Evolutionary conservation across 2,113 vertebrate species (phyloP).

Genomic region (Rhinolophus ferrumequinum): DNA sequence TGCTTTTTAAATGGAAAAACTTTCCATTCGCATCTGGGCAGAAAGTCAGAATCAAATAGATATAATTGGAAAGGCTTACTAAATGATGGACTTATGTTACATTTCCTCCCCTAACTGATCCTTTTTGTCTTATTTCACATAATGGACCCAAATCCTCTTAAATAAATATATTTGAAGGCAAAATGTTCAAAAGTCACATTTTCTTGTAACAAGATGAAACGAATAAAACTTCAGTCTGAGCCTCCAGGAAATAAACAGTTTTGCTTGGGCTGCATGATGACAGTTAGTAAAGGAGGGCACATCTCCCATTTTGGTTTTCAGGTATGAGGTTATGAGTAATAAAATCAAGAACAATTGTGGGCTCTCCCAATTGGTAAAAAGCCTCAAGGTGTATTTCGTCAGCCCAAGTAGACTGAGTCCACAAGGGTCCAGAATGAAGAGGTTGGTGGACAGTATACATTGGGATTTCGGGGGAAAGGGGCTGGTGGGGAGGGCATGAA

Average conservation of each 20-base stretch:
- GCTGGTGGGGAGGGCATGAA: not conserved
- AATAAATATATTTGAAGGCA: constrained; percentile 65
- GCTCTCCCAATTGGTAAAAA: not conserved
- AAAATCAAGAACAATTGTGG: not conserved
- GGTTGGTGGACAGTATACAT: rapidly evolving
- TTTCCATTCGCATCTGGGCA: constrained; percentile 83
- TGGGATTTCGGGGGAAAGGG: not conserved
- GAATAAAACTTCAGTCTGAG: not conserved
- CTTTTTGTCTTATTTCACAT: constrained; percentile 79
- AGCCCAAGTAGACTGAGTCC: not conserved
- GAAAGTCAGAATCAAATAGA: constrained; percentile 82
- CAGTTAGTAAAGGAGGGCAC: rapidly evolving
- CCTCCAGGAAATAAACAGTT: not conserved
- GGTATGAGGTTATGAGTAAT: not conserved
- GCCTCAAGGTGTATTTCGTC: not conserved
- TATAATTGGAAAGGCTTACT: constrained; percentile 78
- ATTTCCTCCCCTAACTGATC: constrained; percentile 36
- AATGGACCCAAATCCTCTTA: constrained; percentile 73
- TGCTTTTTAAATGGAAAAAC: constrained; percentile 72
- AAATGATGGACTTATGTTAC: constrained; percentile 80
- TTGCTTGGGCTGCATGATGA: not conserved
- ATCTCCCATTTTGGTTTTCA: not conserved
- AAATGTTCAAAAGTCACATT: constrained; percentile 48
- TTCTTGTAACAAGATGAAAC: constrained; percentile 34
- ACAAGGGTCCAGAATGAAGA: not conserved